A percentile compares a stretch with the other conserved stretches of the same genome.
Conservation (phyloP, 2,888 invertebrate species). For the Megamerina dolium region DNA sequence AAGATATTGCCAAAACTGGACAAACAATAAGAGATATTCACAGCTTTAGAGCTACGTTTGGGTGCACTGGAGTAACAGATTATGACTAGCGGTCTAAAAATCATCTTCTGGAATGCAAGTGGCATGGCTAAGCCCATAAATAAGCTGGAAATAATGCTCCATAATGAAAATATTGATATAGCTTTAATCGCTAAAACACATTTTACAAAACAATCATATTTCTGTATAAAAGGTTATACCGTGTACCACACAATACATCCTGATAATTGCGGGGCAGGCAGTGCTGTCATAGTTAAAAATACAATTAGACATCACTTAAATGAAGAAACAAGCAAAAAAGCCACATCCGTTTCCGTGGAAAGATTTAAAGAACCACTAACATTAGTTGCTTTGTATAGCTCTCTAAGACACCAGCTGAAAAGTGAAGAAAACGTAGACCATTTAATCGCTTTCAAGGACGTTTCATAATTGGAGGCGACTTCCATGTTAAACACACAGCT, state of each 20-base stretch:
- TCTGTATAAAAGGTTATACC: not conserved
- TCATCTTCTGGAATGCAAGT: too few species aligned
- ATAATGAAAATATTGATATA: too few species aligned
- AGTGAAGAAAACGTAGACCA: not conserved
- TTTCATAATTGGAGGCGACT: not conserved
- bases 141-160: too few species aligned
- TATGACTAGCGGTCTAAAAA: not conserved
- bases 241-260: not conserved
- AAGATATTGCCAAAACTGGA: not conserved
- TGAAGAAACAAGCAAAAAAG: not conserved
- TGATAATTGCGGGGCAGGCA: not conserved
- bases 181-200: not conserved
- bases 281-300: not conserved
- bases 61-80: not conserved
- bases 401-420: not conserved
- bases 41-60: not conserved
- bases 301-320: not conserved
- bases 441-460: not conserved
- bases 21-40: not conserved
- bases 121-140: too few species aligned
- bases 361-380: not conserved
- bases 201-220: not conserved
- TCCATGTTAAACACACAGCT: not conserved
- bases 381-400: not conserved
- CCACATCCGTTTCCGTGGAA: not conserved